Evolutionary conservation across 2,797 vertebrate species (phyloP), one percentile per base, ranked within the genome.

Genomic region (Microhierax caerulescens): DNA sequence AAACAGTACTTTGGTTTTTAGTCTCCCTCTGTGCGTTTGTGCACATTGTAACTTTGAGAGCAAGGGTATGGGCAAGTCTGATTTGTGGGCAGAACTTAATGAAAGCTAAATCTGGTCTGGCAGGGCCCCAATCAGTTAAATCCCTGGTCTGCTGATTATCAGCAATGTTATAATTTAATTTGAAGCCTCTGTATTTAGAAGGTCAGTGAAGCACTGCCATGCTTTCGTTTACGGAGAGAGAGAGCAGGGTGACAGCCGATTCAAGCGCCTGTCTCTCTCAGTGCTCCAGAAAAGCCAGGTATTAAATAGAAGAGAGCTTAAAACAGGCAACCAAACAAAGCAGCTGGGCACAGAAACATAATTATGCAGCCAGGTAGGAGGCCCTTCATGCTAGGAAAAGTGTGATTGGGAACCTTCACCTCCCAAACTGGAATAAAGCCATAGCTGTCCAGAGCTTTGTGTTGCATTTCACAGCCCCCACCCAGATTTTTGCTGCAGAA

Each of bases 91-190:
- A 96, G 92, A 91, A 95, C 65, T 79, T 95, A 97, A 96, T 90
- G 95, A 96, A 97, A 97, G 90, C 79, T 92, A 93, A 96, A 80
- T 95, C 95, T 91, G 41, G 93, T 78, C 87, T 94, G 95, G 93
- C 94, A 94, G 79, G 53, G 92, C 85, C 90, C 95, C 94, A 95
- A 93, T 96, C 96, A 91, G 86, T 93, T 96, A 97, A 95, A 97
- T 97, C 85, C 96, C 72, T 54, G 67, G 86, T 95, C 94, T 96
- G 93, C 93, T 97, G 96, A 94, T 97, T 96, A 97, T 96, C 96
- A 96, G 95, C 91, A 90, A 75, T 37, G 91, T 94, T 96, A 93
- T 96, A 96, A 97, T 97, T 98, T 97, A 95, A 97, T 97, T 97
- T 97, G 87, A 94, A 93, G 69, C 56, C 82, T 95, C 82, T 95